Conservation (phyloP, 2,113 vertebrate species). For the Panurus biarmicus region DNA sequence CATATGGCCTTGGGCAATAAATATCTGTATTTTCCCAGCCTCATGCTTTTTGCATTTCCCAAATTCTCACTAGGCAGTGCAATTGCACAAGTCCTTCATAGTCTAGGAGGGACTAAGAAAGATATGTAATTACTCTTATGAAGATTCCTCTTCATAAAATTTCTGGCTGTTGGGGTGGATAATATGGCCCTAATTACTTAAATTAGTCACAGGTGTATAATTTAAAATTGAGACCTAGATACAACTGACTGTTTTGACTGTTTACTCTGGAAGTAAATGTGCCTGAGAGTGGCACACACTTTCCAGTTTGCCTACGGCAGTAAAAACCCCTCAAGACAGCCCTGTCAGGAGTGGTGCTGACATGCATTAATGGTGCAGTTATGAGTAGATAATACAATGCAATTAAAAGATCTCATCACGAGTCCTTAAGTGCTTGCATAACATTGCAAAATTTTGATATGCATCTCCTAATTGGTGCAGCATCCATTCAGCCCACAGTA, state of each 20-base stretch:
- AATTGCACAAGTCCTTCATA: not conserved
- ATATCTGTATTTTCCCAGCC: not conserved
- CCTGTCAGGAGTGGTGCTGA: constrained; percentile 44
- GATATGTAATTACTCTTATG: not conserved
- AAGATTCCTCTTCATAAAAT: not conserved
- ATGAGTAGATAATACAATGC: constrained; percentile 30
- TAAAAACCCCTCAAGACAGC: constrained; percentile 40
- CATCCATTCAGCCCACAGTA: not conserved
- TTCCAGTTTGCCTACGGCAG: constrained; percentile 46
- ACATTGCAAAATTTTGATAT: not conserved
- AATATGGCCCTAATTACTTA: not conserved
- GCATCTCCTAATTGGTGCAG: not conserved
- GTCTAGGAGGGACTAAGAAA: not conserved
- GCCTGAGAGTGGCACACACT: not conserved
- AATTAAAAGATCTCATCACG: constrained; percentile 47
- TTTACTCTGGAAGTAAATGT: constrained; percentile 20
- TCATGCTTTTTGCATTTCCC: not conserved
- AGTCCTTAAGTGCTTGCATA: constrained; percentile 2
- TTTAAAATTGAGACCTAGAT: constrained; percentile 12
- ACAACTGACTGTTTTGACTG: constrained; percentile 18
- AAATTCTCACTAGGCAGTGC: not conserved
- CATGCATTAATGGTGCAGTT: constrained; percentile 32
- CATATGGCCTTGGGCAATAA: not conserved
- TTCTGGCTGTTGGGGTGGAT: not conserved
- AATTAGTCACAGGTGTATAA: not conserved